A percentile compares a stretch with the other conserved stretches of the same genome.
Evolutionary conservation across 2,797 vertebrate species (phyloP).

Genomic region (Smutsia gigantea): DNA sequence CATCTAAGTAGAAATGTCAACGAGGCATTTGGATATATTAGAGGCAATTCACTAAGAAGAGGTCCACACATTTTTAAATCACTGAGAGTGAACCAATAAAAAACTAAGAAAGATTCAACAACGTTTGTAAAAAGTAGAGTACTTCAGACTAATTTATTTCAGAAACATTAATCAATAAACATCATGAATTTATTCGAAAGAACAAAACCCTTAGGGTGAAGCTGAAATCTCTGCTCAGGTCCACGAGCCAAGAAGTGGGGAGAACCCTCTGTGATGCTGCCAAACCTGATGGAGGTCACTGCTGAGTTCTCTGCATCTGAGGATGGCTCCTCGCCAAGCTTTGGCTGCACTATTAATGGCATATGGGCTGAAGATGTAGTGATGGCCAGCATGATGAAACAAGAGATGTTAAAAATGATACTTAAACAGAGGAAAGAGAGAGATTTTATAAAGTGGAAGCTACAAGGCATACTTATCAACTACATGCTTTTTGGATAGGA

Average conservation of each 20-base stretch:
- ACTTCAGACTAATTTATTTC: background rate
- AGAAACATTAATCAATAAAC: constrained; percentile 10
- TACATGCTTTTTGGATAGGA: background rate
- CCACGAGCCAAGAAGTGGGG: background rate
- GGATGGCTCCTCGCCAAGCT: background rate
- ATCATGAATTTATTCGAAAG: background rate
- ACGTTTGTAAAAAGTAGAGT: background rate
- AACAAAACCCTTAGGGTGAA: background rate
- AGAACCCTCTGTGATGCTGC: background rate
- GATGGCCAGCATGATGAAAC: background rate
- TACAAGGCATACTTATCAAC: background rate
- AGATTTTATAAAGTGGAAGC: background rate
- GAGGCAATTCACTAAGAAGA: background rate
- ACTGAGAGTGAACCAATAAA: background rate
- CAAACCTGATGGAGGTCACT: background rate
- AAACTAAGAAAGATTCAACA: constrained; percentile 26
- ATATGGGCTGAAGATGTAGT: background rate
- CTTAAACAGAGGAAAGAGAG: constrained; percentile 3
- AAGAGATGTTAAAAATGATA: background rate
- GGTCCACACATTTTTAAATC: background rate
- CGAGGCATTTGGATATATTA: background rate
- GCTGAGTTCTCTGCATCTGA: background rate
- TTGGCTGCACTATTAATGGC: background rate
- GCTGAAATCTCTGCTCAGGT: background rate
- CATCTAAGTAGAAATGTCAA: background rate